Base-by-base conservation (phyloP, 2,888 invertebrate species). In the Xiphydria camelus region DNA sequence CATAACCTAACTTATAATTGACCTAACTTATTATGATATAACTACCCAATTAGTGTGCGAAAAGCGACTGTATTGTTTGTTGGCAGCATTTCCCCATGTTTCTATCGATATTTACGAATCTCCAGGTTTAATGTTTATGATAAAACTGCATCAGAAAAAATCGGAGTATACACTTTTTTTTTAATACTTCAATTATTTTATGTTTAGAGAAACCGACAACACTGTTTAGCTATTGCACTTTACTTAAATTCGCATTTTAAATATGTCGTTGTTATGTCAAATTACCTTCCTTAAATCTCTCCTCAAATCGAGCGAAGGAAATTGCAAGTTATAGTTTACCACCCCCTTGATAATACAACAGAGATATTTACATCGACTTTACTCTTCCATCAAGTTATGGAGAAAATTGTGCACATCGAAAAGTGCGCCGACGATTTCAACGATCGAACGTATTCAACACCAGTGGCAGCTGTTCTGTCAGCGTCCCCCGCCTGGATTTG, bases 401-500 rank as follows among this genome's bases (percentile, higher is more conserved):
- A 69, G 68, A 39, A 73, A 71, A 41, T 64, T 79, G 20, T 66
- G 72, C 2, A 45, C 67, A 25, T 53, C 76, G 18, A 73, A 64
- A 50, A 69, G 66, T 61, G 59, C 59, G 56, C 75, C 66, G 18
- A 82, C 82, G 59, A 77, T 79, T 54, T 80, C 80, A 59, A 80
- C 78, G 54, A 57, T 84, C 64, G 80, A 83, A 76, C 78, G 79
- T 58, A 78, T 85, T 55, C 74, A 83, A 72, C 81, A 83, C 62
- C 80, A 87, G 62, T 88, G 81, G 79, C 76, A 72, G 55, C 53
- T 81, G 45, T 81, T 90, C 59, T 87, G 88, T 66, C 85, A 88
- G 61, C 87, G 89, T 64, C 88, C 90, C 9, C 94, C 94, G 0
- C 94, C 94, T 77, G 95, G 95, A 1, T 95, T 95, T 75, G 95